These are phyloP conservation scores for Catalaphyllia jardinei DNA, from an alignment of 64 coral and sea anemone species.

Conservation along the genomic window DNA sequence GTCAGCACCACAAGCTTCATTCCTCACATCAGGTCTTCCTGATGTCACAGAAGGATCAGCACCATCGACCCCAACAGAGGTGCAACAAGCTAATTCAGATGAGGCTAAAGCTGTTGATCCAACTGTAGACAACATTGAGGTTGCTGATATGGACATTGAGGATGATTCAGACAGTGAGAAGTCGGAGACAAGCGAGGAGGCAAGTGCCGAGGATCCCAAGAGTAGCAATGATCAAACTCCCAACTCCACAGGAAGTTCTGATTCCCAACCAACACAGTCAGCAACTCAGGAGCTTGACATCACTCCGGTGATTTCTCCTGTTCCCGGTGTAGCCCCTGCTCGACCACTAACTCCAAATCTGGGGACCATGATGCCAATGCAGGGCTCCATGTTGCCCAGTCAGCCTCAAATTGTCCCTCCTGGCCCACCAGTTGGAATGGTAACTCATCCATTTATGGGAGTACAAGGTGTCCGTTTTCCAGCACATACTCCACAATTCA, in stretches of 20 bases:
- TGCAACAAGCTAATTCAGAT: constrained; percentile 15
- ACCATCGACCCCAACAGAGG: constrained; percentile 63
- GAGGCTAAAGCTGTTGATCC: constrained; percentile 73
- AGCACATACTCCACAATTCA: constrained; percentile 14
- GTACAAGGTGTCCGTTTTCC: constrained; percentile 26
- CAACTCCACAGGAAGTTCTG: constrained; percentile 32
- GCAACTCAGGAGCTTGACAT: not conserved
- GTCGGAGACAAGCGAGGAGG: constrained; percentile 59
- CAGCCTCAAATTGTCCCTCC: constrained; percentile 21
- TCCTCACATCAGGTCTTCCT: constrained; percentile 83
- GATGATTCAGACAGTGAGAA: constrained; percentile 92
- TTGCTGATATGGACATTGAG: constrained; percentile 98
- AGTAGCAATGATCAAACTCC: constrained; percentile 64
- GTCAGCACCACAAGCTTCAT: constrained; percentile 90
- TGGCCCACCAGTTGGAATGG: constrained; percentile 31
- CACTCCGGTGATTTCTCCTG: constrained; percentile 18
- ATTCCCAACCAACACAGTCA: constrained; percentile 10
- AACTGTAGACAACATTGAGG: constrained; percentile 95
- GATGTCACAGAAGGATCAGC: constrained; percentile 69
- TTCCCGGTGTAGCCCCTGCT: constrained; percentile 1
- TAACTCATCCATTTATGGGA: constrained; percentile 30
- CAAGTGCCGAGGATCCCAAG: constrained; percentile 22
- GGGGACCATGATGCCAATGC: not conserved
- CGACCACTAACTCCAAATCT: not conserved
- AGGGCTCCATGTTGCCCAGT: not conserved